Conservation (phyloP, 2,113 vertebrate species). For the Hippocampus abdominalis region DNA sequence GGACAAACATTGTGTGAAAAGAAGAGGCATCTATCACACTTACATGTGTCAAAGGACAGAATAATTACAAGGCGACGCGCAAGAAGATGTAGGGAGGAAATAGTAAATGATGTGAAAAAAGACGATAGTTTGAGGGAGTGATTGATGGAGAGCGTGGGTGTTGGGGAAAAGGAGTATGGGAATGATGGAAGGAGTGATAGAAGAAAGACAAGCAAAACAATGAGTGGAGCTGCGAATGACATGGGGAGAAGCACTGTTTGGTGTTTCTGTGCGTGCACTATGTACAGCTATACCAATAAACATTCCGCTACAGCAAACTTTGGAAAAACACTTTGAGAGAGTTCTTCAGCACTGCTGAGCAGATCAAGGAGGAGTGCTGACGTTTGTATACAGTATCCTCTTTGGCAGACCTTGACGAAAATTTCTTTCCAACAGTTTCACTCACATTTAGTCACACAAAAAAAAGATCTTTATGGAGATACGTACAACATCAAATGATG, state of each 20-base stretch:
- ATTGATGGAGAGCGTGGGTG: conserved; percentile 33
- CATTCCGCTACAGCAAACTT: not conserved
- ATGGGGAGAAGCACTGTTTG: conserved; percentile 6
- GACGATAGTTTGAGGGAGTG: conserved; percentile 26
- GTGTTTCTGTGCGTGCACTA: not conserved
- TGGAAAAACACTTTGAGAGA: not conserved
- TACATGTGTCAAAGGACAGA: not conserved
- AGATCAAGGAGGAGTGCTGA: not conserved
- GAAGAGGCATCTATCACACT: conserved; percentile 20
- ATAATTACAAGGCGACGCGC: conserved; percentile 9
- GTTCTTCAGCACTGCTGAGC: not conserved
- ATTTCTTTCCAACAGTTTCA: not conserved
- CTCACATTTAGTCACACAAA: not conserved
- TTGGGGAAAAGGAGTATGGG: conserved; percentile 29
- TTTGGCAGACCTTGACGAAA: not conserved
- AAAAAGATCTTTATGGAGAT: not conserved
- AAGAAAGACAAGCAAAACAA: conserved; percentile 33
- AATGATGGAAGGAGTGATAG: conserved; percentile 41
- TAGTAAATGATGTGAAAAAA: conserved; percentile 25
- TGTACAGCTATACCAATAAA: not conserved
- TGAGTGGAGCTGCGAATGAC: conserved; percentile 12
- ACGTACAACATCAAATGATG: too few relatives aligned
- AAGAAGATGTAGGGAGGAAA: conserved; percentile 23
- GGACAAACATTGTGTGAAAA: not conserved
- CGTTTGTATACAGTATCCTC: not conserved